These are phyloP conservation scores for Alca torda DNA, from an alignment of 2,797 vertebrate species.

Conservation along the genomic window DNA sequence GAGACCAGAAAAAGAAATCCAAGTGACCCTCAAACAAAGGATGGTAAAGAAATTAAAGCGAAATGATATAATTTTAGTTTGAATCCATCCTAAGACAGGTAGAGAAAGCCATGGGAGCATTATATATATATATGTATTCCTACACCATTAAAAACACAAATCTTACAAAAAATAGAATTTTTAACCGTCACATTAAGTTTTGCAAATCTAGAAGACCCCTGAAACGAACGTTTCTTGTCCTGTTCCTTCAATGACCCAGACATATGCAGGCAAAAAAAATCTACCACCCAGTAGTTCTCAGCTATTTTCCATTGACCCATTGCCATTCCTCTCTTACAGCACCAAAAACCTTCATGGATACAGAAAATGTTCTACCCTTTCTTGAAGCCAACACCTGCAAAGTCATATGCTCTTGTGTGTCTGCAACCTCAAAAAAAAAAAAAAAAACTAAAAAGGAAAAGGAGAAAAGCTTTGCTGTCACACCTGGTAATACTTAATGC, in stretches of 20 bases:
- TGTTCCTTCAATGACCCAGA: background rate
- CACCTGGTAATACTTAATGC: background rate
- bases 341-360: background rate
- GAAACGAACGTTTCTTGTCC: background rate
- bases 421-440: background rate
- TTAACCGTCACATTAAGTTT: background rate
- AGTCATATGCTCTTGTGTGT: background rate
- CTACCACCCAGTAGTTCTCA: background rate
- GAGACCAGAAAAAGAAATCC: background rate
- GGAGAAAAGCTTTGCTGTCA: background rate
- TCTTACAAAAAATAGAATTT: background rate
- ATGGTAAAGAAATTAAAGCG: slow-evolving; percentile 12
- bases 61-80: background rate
- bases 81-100: background rate
- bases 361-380: background rate
- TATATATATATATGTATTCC: background rate
- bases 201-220: background rate
- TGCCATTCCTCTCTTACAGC: background rate
- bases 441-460: background rate
- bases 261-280: background rate
- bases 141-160: background rate
- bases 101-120: background rate
- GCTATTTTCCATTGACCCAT: background rate
- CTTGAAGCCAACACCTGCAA: background rate
- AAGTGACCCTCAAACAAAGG: background rate